A percentile compares a stretch with the other conserved stretches of the same genome.
Conservation (phyloP, 2,888 invertebrate genomes). For the Galerucella pusilla region DNA sequence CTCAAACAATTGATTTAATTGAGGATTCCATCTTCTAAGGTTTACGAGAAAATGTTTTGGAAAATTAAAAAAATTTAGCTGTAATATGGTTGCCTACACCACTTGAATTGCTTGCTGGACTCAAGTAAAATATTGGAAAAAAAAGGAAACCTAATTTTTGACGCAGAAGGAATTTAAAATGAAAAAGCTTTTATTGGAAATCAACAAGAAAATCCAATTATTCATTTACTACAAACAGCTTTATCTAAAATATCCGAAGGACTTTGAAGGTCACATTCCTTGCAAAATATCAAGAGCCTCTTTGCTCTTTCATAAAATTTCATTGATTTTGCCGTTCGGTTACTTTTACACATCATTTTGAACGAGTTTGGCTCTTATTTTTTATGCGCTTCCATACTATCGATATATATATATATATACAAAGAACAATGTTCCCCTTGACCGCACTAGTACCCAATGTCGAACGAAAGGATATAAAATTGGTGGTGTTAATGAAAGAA, state of each 20-base stretch:
- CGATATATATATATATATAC: not conserved
- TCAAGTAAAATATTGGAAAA: no score
- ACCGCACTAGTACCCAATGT: not conserved
- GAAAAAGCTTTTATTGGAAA: no score
- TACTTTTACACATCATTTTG: not conserved
- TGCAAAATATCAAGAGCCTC: not conserved
- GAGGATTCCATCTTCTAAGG: no score
- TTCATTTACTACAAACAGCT: not conserved
- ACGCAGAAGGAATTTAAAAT: no score
- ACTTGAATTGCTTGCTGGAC: no score
- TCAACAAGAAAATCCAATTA: not conserved
- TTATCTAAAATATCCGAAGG: not conserved
- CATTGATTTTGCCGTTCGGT: not conserved
- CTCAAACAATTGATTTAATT: no score
- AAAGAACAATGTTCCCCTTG: not conserved
- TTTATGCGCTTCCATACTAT: not conserved
- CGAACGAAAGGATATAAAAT: not conserved
- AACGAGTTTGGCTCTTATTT: not conserved
- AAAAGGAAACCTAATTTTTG: no score
- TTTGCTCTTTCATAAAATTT: constrained; percentile 8
- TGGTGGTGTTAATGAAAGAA: constrained; percentile 11
- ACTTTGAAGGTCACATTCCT: not conserved
- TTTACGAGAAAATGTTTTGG: no score
- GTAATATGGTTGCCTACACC: no score
- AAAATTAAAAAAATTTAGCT: no score